Conservation (phyloP, 1,140 invertebrate genomes). For the Drosophila leontia region DNA sequence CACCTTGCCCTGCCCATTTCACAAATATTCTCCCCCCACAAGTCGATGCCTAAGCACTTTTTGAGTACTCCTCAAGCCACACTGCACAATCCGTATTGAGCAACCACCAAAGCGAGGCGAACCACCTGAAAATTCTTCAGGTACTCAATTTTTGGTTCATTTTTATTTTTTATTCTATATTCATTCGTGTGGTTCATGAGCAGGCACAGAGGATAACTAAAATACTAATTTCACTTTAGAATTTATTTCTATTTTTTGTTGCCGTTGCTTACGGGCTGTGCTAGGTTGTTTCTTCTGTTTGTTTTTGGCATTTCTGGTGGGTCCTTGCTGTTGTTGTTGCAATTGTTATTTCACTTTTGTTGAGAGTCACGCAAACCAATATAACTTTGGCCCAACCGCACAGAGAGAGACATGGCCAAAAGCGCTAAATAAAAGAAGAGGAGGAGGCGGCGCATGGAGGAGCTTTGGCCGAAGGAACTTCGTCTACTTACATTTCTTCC, state of each 20-base stretch:
- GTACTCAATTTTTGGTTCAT: constrained; percentile 21
- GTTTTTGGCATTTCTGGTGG: constrained; percentile 60
- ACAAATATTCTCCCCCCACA: not conserved
- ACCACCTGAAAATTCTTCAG: constrained; percentile 47
- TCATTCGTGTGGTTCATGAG: constrained; percentile 45
- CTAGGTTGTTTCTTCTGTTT: constrained; percentile 64
- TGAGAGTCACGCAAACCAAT: constrained; percentile 83
- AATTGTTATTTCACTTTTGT: constrained; percentile 82
- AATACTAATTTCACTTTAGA: constrained; percentile 84
- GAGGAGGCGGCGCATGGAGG: constrained; percentile 11
- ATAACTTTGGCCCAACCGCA: constrained; percentile 82
- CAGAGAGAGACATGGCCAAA: constrained; percentile 70
- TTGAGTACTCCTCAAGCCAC: constrained; percentile 47
- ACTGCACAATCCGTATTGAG: constrained; percentile 6
- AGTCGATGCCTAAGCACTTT: constrained; percentile 56
- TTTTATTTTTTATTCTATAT: constrained; percentile 16
- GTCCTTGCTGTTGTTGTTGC: constrained; percentile 49
- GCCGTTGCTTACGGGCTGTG: constrained; percentile 4
- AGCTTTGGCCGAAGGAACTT: constrained; percentile 11
- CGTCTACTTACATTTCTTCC: constrained; percentile 28
- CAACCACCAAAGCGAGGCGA: constrained; percentile 3
- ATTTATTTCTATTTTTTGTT: constrained; percentile 69
- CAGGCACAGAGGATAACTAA: constrained; percentile 76
- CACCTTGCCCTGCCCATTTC: constrained; percentile 8
- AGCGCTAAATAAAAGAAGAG: constrained; percentile 37